Evolutionary conservation across 2,888 invertebrate genomes (phyloP).

Genomic region (Hypsopygia costalis): DNA sequence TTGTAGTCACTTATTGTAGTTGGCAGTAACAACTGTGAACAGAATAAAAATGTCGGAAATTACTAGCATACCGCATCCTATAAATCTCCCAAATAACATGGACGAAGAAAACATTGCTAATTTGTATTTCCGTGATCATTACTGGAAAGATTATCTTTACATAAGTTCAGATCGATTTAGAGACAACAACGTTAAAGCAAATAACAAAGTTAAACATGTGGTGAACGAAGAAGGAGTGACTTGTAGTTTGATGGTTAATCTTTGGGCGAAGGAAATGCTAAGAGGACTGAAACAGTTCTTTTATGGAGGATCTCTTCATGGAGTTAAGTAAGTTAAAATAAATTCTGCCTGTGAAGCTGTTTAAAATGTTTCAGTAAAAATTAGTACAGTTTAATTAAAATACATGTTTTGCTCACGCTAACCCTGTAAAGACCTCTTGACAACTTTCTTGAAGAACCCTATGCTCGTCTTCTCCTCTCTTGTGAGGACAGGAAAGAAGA

Average conservation of each 20-base stretch:
- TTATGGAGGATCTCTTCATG: slow-evolving; percentile 67
- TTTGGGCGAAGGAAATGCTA: slow-evolving; percentile 53
- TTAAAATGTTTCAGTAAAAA: too few species aligned
- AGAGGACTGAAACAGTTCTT: slow-evolving; percentile 64
- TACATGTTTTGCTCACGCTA: too few species aligned
- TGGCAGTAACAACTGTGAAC: too few species aligned
- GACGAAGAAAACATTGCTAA: slow-evolving; percentile 13
- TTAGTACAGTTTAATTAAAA: too few species aligned
- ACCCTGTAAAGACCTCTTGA: too few species aligned
- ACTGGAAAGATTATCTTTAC: slow-evolving; percentile 62
- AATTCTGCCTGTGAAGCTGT: too few species aligned
- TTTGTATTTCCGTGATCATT: slow-evolving; percentile 50
- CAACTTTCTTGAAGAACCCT: too few species aligned
- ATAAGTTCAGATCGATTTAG: slow-evolving; percentile 46
- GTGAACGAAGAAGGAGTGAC: slow-evolving; percentile 14
- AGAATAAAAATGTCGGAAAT: not conserved
- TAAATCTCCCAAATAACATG: slow-evolving; percentile 16
- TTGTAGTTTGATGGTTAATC: slow-evolving; percentile 33
- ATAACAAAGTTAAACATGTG: slow-evolving; percentile 19
- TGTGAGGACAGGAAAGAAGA: too few species aligned
- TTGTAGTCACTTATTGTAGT: too few species aligned
- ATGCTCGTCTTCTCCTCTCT: too few species aligned
- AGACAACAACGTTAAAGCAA: slow-evolving; percentile 12
- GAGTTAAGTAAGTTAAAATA: slow-evolving; percentile 62
- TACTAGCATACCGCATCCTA: too few species aligned